These are phyloP conservation scores for Rhodeus uyekii DNA, from an alignment of 2,797 vertebrate species.

Conservation along the genomic window DNA sequence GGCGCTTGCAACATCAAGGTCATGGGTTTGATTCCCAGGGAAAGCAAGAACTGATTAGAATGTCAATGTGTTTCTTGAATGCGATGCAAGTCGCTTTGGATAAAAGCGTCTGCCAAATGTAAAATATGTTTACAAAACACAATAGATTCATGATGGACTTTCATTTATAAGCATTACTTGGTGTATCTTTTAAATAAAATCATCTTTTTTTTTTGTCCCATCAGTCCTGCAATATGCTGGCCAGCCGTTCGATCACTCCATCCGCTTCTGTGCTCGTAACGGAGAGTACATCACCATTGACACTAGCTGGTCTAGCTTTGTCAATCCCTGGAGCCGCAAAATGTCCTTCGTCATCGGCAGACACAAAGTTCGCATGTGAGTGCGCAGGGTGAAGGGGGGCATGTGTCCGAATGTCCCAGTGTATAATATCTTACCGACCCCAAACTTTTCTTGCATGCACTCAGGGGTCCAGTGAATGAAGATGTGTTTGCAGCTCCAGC, in stretches of 20 bases:
- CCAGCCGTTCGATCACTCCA: slow-evolving; percentile 94
- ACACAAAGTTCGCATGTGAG: slow-evolving; percentile 97
- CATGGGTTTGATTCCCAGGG: too few species aligned
- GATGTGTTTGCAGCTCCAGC: slow-evolving; percentile 84
- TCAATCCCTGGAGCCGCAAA: slow-evolving; percentile 97
- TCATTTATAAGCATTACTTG: too few species aligned
- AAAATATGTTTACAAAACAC: too few species aligned
- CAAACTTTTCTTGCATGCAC: slow-evolving; percentile 13
- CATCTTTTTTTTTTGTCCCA: background rate
- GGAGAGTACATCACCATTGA: slow-evolving; percentile 93
- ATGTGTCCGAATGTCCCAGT: background rate
- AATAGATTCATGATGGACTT: too few species aligned
- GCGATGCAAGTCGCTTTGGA: too few species aligned
- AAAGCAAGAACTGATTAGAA: too few species aligned
- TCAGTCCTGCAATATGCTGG: slow-evolving; percentile 85
- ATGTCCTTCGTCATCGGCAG: slow-evolving; percentile 95
- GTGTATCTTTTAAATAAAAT: too few species aligned
- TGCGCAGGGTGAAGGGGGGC: slow-evolving; percentile 37
- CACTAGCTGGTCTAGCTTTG: slow-evolving; percentile 97
- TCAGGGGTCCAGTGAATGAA: slow-evolving; percentile 93
- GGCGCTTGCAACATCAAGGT: too few species aligned
- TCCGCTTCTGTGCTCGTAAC: slow-evolving; percentile 90
- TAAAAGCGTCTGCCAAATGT: too few species aligned
- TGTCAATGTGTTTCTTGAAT: too few species aligned
- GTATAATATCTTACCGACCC: background rate